phyloP scores from a whole-genome alignment of 2,888 invertebrate species.

The Lycia hirtaria region DNA sequence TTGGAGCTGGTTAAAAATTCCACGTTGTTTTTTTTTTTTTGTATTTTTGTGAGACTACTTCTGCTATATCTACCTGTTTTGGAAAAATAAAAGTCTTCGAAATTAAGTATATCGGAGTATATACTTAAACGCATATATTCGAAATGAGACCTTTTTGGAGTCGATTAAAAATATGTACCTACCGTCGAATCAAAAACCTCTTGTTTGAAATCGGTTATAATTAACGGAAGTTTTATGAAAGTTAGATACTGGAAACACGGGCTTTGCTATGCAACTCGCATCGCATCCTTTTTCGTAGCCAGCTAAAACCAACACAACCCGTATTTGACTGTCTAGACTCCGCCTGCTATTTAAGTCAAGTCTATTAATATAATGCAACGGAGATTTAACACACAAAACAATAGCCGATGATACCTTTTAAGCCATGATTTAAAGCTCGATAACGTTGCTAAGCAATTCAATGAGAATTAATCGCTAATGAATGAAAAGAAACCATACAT shows the following conservation, averaged over 20 bases:
- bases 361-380: constrained; percentile 3
- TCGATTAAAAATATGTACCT: too few relatives aligned
- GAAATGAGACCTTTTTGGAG: too few relatives aligned
- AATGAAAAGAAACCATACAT: constrained; percentile 11
- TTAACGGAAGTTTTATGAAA: too few relatives aligned
- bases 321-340: constrained; percentile 20
- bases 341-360: constrained; percentile 14
- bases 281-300: background rate
- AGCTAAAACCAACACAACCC: background rate
- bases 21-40: too few relatives aligned
- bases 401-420: constrained; percentile 17
- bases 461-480: constrained; percentile 2
- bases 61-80: too few relatives aligned
- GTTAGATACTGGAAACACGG: background rate
- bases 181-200: too few relatives aligned
- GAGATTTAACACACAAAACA: constrained; percentile 13
- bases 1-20: too few relatives aligned
- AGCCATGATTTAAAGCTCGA: background rate
- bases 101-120: too few relatives aligned
- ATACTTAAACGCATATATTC: too few relatives aligned
- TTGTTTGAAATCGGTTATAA: too few relatives aligned
- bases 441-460: constrained; percentile 16
- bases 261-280: background rate
- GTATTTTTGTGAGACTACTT: too few relatives aligned
- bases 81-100: too few relatives aligned